Evolutionary conservation across 2,888 invertebrate species (phyloP).

Genomic region (Oligia strigilis): DNA sequence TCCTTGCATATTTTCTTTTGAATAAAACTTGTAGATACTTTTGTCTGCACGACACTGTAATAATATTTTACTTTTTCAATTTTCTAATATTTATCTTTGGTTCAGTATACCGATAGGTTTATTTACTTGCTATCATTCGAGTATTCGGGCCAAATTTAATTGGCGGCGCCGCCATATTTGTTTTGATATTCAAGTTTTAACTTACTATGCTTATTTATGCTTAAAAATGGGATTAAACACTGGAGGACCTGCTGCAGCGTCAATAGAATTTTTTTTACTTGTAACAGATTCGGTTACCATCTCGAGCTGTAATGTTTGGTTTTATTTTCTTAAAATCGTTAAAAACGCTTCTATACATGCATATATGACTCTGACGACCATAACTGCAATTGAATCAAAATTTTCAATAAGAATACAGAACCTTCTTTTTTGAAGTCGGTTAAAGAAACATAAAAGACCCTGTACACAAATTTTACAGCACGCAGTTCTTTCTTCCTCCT

Average conservation of each 20-base stretch:
- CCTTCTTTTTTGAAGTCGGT: no score
- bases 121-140: conserved; percentile 33
- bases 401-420: no score
- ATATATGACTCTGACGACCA: no score
- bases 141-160: conserved; percentile 31
- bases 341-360: no score
- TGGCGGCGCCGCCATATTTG: conserved; percentile 9
- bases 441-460: no score
- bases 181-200: conserved; percentile 28
- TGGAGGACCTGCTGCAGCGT: no score
- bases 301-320: neutral
- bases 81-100: conserved; percentile 48
- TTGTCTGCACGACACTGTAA: conserved; percentile 50
- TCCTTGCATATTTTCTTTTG: conserved; percentile 37
- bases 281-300: neutral
- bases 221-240: neutral
- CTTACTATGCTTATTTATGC: conserved; percentile 22
- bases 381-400: no score
- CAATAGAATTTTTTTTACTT: neutral
- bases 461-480: no score
- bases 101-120: conserved; percentile 12
- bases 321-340: no score
- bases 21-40: conserved; percentile 7
- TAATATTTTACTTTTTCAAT: conserved; percentile 44
- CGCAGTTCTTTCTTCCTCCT: no score